Conservation (phyloP, 2,797 vertebrate genomes). For the Buphagus erythrorhynchus region DNA sequence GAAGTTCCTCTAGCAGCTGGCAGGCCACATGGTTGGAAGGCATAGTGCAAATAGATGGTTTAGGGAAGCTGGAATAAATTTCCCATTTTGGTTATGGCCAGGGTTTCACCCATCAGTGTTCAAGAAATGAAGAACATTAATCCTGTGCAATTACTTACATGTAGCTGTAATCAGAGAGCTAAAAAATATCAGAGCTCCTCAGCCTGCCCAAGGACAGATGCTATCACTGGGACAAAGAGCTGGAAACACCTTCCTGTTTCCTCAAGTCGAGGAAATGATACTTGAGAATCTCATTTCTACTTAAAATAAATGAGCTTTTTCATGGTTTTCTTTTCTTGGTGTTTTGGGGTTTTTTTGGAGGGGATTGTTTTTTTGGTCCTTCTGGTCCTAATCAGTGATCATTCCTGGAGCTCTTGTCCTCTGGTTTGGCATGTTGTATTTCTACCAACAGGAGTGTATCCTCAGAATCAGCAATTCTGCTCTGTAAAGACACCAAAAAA, state of each 20-base stretch:
- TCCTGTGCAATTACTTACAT: background rate
- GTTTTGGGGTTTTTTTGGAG: fast-evolving
- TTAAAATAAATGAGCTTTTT: background rate
- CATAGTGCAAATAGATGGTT: background rate
- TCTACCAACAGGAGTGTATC: background rate
- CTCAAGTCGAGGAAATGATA: background rate
- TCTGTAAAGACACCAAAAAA: background rate
- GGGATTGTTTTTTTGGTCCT: background rate
- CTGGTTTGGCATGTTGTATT: background rate
- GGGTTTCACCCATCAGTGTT: background rate
- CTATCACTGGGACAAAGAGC: background rate
- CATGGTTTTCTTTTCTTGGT: background rate
- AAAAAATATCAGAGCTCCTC: background rate
- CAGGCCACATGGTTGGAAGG: background rate
- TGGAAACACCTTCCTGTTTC: background rate
- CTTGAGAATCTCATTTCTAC: background rate
- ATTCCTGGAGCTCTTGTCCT: background rate
- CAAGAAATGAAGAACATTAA: background rate
- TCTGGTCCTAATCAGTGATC: background rate
- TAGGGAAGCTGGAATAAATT: background rate
- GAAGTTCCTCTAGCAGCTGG: background rate
- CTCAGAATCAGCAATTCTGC: background rate
- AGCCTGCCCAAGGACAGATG: background rate
- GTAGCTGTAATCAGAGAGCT: background rate
- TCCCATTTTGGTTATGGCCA: background rate